Evolutionary conservation across 2,113 vertebrate species (phyloP).

Genomic region (Labrus mixtus): DNA sequence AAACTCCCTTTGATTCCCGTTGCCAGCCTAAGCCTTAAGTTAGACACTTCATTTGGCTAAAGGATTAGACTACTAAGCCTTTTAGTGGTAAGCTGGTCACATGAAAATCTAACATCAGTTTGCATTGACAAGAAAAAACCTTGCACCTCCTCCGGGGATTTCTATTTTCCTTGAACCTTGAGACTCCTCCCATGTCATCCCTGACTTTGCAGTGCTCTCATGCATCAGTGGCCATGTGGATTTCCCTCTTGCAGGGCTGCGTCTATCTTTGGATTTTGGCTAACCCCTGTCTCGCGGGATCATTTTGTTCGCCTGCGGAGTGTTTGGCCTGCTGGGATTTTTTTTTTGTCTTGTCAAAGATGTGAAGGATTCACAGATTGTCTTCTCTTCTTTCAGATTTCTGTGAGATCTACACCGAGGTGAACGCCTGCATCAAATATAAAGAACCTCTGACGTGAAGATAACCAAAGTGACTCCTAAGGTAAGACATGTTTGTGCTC

Average conservation of each 20-base stretch:
- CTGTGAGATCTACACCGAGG: constrained; percentile 32
- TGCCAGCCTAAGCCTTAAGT: constrained; percentile 58
- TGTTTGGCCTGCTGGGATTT: constrained; percentile 12
- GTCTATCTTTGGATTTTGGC: constrained; percentile 46
- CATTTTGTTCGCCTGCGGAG: constrained; percentile 20
- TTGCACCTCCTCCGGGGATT: constrained; percentile 56
- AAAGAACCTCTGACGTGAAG: constrained; percentile 31
- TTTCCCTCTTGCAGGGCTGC: constrained; percentile 36
- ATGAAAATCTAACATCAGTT: constrained; percentile 70
- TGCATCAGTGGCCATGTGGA: constrained; percentile 66
- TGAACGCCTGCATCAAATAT: constrained; percentile 42
- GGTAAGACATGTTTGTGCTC: constrained; percentile 45
- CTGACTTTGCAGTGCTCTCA: constrained; percentile 51
- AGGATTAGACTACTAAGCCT: constrained; percentile 79
- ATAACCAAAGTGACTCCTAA: constrained; percentile 25
- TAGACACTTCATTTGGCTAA: constrained; percentile 76
- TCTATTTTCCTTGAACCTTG: constrained; percentile 47
- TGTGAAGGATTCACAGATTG: constrained; percentile 33
- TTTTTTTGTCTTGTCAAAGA: constrained; percentile 17
- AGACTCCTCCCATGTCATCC: constrained; percentile 66
- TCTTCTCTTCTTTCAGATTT: constrained; percentile 68
- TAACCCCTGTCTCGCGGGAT: constrained; percentile 16
- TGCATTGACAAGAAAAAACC: constrained; percentile 55
- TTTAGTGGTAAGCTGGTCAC: constrained; percentile 78
- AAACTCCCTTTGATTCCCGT: constrained; percentile 60